A percentile compares a stretch with the other conserved stretches of the same genome.
phyloP scores from a whole-genome alignment of 2,797 vertebrate species.

The Gambelia wislizenii region DNA sequence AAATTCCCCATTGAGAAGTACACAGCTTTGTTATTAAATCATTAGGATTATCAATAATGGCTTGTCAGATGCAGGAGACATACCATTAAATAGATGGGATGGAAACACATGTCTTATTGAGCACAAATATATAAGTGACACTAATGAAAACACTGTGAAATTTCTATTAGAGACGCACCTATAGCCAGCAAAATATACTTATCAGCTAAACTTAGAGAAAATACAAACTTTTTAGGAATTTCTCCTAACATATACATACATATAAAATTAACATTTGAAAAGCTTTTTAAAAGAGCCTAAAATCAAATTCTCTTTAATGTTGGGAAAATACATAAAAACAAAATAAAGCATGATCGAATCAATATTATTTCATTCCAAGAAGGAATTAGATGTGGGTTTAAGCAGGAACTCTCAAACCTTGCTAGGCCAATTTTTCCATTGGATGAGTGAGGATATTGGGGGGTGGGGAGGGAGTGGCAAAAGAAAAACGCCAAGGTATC shows the following conservation, averaged over 20 bases:
- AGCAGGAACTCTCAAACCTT: not conserved
- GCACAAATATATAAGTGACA: not conserved
- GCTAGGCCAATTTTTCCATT: rapidly evolving
- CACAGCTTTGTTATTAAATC: conserved; percentile 63
- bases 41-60: conserved; percentile 44
- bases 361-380: not conserved
- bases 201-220: not conserved
- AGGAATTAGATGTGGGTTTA: too few relatives aligned
- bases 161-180: conserved; percentile 7
- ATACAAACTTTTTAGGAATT: not conserved
- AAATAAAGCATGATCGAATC: not conserved
- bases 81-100: not conserved
- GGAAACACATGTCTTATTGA: conserved; percentile 10
- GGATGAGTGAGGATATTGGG: not conserved
- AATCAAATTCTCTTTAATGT: not conserved
- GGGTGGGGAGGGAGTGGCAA: not conserved
- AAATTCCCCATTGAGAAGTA: conserved; percentile 66
- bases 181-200: conserved; percentile 20
- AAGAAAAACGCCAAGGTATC: not conserved
- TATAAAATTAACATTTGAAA: not conserved
- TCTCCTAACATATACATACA: not conserved
- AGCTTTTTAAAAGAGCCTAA: not conserved
- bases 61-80: conserved; percentile 43
- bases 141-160: not conserved
- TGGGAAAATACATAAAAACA: not conserved